Conservation (phyloP, 2,888 invertebrate genomes). For the Crocallis elinguaria region DNA sequence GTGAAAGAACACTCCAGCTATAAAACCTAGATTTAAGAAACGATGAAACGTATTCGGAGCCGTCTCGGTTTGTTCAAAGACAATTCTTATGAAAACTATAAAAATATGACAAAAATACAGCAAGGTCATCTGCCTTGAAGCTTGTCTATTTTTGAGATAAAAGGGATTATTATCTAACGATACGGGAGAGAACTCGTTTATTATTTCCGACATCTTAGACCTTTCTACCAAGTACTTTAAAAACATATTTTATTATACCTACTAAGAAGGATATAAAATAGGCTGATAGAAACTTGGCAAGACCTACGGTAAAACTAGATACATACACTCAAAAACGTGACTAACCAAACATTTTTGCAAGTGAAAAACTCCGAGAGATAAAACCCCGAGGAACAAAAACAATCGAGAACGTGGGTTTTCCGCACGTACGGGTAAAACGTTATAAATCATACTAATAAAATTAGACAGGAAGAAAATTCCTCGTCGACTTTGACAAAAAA, state of each 20-base stretch:
- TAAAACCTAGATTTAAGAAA: not conserved
- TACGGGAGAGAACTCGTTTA: constrained; percentile 25
- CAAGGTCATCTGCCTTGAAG: constrained; percentile 17
- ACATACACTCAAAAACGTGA: no score
- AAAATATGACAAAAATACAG: constrained; percentile 9
- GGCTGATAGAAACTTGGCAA: no score
- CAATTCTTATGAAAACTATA: constrained; percentile 9
- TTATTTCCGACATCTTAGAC: no score
- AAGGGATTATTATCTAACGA: constrained; percentile 19
- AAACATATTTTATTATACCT: no score
- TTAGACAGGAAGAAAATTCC: not conserved
- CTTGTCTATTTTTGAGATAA: constrained; percentile 26
- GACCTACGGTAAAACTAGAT: no score
- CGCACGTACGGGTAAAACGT: no score
- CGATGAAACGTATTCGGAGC: not conserved
- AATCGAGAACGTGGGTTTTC: no score
- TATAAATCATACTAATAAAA: no score
- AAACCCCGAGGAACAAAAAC: no score
- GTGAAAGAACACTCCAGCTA: not conserved
- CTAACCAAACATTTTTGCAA: no score
- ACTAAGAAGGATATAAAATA: no score
- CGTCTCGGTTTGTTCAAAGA: not conserved
- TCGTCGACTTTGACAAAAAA: not conserved
- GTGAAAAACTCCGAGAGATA: no score
- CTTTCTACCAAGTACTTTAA: constrained; percentile 6